These are phyloP conservation scores for Gallinago jamesoni DNA, from an alignment of 2,113 vertebrate genomes.

Conservation along the genomic window DNA sequence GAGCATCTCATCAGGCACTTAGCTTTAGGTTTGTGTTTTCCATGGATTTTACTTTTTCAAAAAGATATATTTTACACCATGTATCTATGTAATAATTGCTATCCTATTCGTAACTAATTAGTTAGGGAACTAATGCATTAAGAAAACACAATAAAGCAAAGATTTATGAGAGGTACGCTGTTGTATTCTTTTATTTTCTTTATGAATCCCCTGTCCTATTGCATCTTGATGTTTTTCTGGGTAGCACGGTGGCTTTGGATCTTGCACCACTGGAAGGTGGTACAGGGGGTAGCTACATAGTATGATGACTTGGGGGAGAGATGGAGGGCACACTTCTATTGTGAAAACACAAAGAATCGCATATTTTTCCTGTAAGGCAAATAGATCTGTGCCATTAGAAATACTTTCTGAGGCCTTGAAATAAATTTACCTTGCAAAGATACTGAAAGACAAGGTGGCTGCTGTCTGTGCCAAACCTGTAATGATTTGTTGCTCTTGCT, in stretches of 20 bases:
- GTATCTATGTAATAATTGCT: not conserved
- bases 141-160: not conserved
- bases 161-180: not conserved
- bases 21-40: not conserved
- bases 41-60: not conserved
- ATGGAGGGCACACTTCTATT: not conserved
- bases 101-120: not conserved
- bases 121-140: not conserved
- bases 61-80: not conserved
- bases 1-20: not conserved
- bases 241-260: not conserved
- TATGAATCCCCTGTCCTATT: not conserved
- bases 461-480: not conserved
- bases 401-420: not conserved
- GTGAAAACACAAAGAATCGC: not conserved
- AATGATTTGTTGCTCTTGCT: not conserved
- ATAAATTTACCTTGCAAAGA: not conserved
- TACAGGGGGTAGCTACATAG: accelerated
- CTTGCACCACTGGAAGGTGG: not conserved
- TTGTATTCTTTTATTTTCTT: not conserved
- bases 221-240: not conserved
- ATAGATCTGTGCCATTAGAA: not conserved
- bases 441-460: not conserved
- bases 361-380: not conserved
- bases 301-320: not conserved